A percentile compares a stretch with the other conserved stretches of the same genome.
These are phyloP conservation scores for Pollenia labialis DNA, from an alignment of 2,888 invertebrate genomes.

Conservation along the genomic window DNA sequence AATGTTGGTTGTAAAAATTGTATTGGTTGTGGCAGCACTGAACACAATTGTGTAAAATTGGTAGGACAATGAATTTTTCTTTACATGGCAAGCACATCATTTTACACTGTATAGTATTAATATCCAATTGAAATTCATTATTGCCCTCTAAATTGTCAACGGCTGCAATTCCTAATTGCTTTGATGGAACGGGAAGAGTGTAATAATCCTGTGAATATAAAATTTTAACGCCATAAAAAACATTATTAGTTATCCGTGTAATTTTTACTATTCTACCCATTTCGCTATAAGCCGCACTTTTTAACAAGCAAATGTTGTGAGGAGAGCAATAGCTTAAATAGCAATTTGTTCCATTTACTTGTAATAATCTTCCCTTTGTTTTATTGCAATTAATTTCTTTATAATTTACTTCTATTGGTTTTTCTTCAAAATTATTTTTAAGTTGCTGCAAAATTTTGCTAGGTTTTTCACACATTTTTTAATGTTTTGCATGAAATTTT, in stretches of 20 bases:
- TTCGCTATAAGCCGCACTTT: too few relatives aligned
- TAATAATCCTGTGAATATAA: not conserved
- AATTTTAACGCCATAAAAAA: not conserved
- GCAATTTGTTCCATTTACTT: too few relatives aligned
- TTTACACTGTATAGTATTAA: not conserved
- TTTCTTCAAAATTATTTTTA: not conserved
- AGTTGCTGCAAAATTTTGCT: conserved; percentile 19
- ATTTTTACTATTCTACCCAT: too few relatives aligned
- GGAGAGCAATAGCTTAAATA: too few relatives aligned
- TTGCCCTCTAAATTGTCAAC: not conserved
- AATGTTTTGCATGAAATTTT: conserved; percentile 18
- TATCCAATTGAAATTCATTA: not conserved
- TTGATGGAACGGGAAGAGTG: not conserved
- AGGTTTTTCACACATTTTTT: conserved; percentile 3
- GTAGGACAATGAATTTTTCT: too few relatives aligned
- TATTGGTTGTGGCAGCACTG: too few relatives aligned
- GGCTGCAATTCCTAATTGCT: not conserved
- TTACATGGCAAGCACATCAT: conserved; percentile 1
- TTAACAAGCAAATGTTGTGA: too few relatives aligned
- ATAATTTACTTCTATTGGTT: too few relatives aligned
- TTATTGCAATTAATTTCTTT: too few relatives aligned
- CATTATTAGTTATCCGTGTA: not conserved
- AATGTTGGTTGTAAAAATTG: too few relatives aligned
- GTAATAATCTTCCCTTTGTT: too few relatives aligned
- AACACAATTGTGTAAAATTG: too few relatives aligned